Base-by-base conservation (phyloP, 2,113 vertebrate species). In the Donacobius atricapilla region DNA sequence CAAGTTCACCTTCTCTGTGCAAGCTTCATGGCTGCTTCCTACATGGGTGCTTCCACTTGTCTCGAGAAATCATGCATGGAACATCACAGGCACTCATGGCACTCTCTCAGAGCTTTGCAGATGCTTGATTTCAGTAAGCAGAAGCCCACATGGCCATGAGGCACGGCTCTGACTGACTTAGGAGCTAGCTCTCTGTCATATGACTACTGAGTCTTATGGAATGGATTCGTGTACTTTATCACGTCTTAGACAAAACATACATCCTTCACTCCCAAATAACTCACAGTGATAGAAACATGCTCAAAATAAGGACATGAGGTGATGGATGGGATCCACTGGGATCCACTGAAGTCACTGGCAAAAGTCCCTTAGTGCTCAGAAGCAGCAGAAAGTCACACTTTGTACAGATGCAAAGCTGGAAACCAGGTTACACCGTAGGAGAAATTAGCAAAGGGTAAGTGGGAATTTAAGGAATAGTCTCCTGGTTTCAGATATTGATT, bases 61-160 rank as follows among this genome's bases (percentile, higher is more conserved):
- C 63, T 48, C 3, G 1, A 21, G 58, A 40, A 65, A 15, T 30
- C 12, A 0, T 0, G 5, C 21, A 4, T 6, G 37, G 72, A 69
- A 87, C 33, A 65, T 25, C 70, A 35, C 2, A 40, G 40, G 31
- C 70, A 69, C 27, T 72, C 25, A 3, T 3, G 7, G 68, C 7
- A 25, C 33, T n/a, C 56, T 24, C 58, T 53, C 18, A 69, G 40
- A 72, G 58, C 30, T 44, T 16, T 24, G 48, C 21, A 51, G 33
- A 30, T 3, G 9, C 23, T 39, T 20, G 10, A 39, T 64, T 84
- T 85, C 37, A 61, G 27, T 6, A 79, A 70, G 83, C 15, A 78
- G 53, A 65, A 51, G 56, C 56, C 45, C 53, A 69, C 5, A 8
- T 0, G 73, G 73, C 33, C 71, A 45, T 8, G 39, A 70, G 18